Evolutionary conservation across 1,140 invertebrate species (phyloP).

Genomic region (Phocides pigmalion): DNA sequence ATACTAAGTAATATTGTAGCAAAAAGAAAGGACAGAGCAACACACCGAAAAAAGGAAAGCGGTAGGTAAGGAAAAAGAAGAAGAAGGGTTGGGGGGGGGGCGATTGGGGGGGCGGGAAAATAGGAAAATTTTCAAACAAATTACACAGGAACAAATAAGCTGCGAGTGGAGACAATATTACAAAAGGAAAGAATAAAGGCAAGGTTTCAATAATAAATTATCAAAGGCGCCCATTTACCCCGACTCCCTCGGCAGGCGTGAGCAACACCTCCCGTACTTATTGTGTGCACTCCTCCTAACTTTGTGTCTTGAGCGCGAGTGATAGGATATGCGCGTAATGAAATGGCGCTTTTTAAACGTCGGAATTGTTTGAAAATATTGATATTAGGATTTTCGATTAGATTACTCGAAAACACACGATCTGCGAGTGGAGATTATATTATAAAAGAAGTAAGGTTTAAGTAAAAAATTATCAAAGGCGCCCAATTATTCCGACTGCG

Average conservation of each 20-base stretch:
- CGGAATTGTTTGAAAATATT: too few species aligned
- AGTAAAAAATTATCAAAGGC: slow-evolving; percentile 80
- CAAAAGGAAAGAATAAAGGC: slow-evolving; percentile 71
- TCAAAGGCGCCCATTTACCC: slow-evolving; percentile 59
- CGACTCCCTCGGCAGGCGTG: slow-evolving; percentile 48
- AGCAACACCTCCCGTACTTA: slow-evolving; percentile 63
- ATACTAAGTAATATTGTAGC: too few species aligned
- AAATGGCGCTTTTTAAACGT: neutral
- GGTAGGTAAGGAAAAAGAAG: too few species aligned
- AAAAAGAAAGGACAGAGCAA: too few species aligned
- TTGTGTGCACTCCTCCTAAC: slow-evolving; percentile 55
- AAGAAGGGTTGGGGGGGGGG: too few species aligned
- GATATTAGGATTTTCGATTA: slow-evolving; percentile 62
- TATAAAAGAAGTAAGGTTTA: slow-evolving; percentile 71
- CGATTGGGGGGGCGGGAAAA: slow-evolving; percentile 31
- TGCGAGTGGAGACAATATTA: slow-evolving; percentile 70
- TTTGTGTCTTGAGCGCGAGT: slow-evolving; percentile 27
- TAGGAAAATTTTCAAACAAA: slow-evolving; percentile 62
- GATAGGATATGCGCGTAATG: slow-evolving; percentile 10
- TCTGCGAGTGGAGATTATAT: slow-evolving; percentile 68
- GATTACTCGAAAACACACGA: slow-evolving; percentile 71
- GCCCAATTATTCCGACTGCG: slow-evolving; percentile 44
- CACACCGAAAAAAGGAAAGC: too few species aligned
- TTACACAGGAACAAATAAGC: slow-evolving; percentile 71
- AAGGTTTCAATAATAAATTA: slow-evolving; percentile 80